These are phyloP conservation scores for Helicoverpa armigera DNA, from an alignment of 1,140 invertebrate genomes.

Conservation along the genomic window DNA sequence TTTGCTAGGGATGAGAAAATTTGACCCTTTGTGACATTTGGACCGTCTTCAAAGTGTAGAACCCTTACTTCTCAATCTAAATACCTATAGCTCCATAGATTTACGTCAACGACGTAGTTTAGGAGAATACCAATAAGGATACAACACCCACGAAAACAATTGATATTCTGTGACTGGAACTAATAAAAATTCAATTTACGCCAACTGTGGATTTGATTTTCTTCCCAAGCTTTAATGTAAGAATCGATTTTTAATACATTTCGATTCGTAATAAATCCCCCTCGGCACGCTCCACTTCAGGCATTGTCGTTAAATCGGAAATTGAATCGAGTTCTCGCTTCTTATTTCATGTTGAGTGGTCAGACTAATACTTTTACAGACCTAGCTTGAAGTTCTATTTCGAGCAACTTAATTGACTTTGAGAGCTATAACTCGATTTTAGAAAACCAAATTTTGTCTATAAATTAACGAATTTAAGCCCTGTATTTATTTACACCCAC, in stretches of 20 bases:
- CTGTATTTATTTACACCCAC: background rate
- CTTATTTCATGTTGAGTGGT: slow-evolving; percentile 44
- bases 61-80: background rate
- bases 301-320: slow-evolving; percentile 55
- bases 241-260: slow-evolving; percentile 39
- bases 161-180: background rate
- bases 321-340: slow-evolving; percentile 60
- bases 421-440: background rate
- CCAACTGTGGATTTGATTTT: slow-evolving; percentile 32
- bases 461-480: background rate
- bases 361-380: slow-evolving; percentile 46
- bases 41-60: slow-evolving; percentile 16
- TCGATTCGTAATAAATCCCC: slow-evolving; percentile 49
- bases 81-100: background rate
- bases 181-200: slow-evolving; percentile 31
- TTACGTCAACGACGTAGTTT: background rate
- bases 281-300: slow-evolving; percentile 40
- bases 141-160: background rate
- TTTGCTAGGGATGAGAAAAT: slow-evolving; percentile 8
- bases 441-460: background rate
- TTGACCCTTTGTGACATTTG: slow-evolving; percentile 13
- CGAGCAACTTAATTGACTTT: background rate
- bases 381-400: background rate
- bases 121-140: background rate
- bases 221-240: slow-evolving; percentile 13